Base-by-base conservation (phyloP, 2,113 vertebrate species). In the Miniopterus natalensis region DNA sequence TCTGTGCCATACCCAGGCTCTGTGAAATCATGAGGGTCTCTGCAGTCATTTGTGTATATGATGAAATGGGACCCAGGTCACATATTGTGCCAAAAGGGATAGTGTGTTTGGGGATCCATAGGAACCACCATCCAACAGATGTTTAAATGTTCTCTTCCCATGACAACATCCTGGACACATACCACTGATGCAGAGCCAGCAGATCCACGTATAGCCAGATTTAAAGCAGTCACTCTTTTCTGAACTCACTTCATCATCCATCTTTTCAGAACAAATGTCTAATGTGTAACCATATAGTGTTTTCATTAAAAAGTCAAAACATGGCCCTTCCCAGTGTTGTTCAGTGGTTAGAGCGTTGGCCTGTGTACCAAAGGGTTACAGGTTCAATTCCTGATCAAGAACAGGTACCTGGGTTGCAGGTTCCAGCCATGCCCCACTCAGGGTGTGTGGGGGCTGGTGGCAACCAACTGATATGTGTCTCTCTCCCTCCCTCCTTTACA, bases 81-180 rank as follows among this genome's bases (percentile, higher is more conserved):
- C 74, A 97, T 94, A 75, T 88, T 96, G 75, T 95, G 85, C 23
- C 31, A 96, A 96, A 97, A 3, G n/a, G 68, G 77, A 94, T 45
- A 53, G 40, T 25, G 77, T 0, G 0, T 91, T 95, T 87, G 40
- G 61, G 3, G 42, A 95, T 29, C 85, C 92, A 88, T 4, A 97
- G 77, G 87, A 95, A 97, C 88, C 66, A 87, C 80, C 77, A 96
- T 93, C 47, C 83, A 68, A 68, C 68, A 94, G 40, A 66, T 29
- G 79, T 92, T 80, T 93, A 92, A 95, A 93, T 65, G 12, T 29
- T 71, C 20, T 66, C 70, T 97, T 96, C 92, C 79, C 93, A 0
- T n/a, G 95, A 59, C 1, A 90, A 95, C 89, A 65, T 86, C 77
- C 70, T 77, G 92, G 63, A 71, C 0, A 31, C 12, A 8, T 57